phyloP scores from a whole-genome alignment of 2,113 vertebrate species.

The Balaenoptera acutorostrata region DNA sequence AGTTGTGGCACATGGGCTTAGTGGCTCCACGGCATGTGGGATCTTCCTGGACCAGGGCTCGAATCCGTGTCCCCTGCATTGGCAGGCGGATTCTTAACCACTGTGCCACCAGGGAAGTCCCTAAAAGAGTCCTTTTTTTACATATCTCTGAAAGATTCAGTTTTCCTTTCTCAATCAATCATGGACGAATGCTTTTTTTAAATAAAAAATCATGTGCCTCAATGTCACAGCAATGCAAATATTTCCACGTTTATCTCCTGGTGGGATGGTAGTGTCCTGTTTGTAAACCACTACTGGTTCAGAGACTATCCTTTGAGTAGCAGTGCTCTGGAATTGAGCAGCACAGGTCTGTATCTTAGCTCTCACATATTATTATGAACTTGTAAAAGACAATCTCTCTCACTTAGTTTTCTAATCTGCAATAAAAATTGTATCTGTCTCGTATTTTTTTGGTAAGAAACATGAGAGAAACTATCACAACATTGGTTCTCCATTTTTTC shows the following conservation, averaged over 20 bases:
- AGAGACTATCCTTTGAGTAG: fast-evolving
- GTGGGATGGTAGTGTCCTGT: not conserved
- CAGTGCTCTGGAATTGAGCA: not conserved
- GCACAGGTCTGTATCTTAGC: not conserved
- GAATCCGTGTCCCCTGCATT: too few species aligned
- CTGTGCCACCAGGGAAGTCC: too few species aligned
- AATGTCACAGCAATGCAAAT: not conserved
- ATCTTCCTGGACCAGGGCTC: too few species aligned
- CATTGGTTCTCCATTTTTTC: not conserved
- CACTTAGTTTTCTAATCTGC: not conserved
- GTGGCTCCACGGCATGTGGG: too few species aligned
- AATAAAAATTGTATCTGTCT: not conserved
- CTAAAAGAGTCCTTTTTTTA: not conserved
- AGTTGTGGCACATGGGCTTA: too few species aligned
- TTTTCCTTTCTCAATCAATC: not conserved
- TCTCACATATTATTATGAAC: not conserved
- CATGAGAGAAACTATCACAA: not conserved
- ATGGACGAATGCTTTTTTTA: not conserved
- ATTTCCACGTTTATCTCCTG: not conserved
- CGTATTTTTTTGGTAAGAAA: not conserved
- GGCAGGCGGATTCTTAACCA: too few species aligned
- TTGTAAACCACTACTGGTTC: not conserved
- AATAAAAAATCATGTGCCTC: not conserved
- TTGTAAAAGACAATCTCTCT: not conserved
- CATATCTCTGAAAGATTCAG: not conserved